phyloP scores from a whole-genome alignment of 1,140 invertebrate species.

The Drosophila serrata region DNA sequence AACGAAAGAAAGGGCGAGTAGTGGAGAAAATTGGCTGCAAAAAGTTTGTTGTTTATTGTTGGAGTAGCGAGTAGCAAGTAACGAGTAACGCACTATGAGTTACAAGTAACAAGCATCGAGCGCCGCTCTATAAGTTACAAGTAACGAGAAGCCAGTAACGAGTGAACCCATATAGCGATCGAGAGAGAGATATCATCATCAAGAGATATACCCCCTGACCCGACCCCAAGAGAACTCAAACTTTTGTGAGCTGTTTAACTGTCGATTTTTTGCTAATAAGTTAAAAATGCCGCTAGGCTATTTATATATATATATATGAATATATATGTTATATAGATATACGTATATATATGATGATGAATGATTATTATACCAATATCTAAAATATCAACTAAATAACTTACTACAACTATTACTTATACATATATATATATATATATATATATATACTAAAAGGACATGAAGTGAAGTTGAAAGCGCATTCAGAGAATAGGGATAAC shows the following conservation, averaged over 20 bases:
- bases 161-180: conserved; percentile 15
- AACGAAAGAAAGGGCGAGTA: conserved; percentile 9
- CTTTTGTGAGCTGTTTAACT: conserved; percentile 78
- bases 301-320: conserved; percentile 45
- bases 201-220: conserved; percentile 28
- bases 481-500: conserved; percentile 33
- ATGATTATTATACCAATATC: conserved; percentile 46
- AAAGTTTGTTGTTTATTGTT: conserved; percentile 33
- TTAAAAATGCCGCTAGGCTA: conserved; percentile 34
- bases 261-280: conserved; percentile 83
- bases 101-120: conserved; percentile 3
- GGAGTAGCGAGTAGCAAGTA: neutral
- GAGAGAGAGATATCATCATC: conserved; percentile 14
- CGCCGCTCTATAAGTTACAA: neutral
- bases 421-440: conserved; percentile 10
- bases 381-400: conserved; percentile 38
- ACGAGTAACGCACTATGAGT: neutral
- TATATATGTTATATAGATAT: conserved; percentile 1
- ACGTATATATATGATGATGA: conserved; percentile 6
- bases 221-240: conserved; percentile 51
- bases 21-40: conserved; percentile 50
- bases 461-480: conserved; percentile 29
- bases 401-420: conserved; percentile 16
- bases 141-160: conserved; percentile 1
- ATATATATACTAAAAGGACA: conserved; percentile 27